These are phyloP conservation scores for Muraenolepis orangiensis DNA, from an alignment of 2,797 vertebrate species.

Conservation along the genomic window DNA sequence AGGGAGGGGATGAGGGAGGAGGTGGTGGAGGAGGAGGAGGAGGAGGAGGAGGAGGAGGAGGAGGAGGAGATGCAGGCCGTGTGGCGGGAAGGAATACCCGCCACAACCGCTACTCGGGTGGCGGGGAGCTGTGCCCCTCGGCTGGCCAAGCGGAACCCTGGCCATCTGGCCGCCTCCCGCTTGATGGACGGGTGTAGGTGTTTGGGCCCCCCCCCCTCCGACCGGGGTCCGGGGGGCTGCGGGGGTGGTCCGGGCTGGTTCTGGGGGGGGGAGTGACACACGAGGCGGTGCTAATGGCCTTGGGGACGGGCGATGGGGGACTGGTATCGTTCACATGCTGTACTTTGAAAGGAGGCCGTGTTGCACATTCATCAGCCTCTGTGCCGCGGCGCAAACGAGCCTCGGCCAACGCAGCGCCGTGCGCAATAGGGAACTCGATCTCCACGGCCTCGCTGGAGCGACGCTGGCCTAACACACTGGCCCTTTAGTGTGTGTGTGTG, in stretches of 20 bases:
- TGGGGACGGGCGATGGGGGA: neutral
- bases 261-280: constrained; percentile 12
- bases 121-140: constrained; percentile 41
- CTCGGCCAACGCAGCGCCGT: neutral
- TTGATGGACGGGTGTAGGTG: constrained; percentile 42
- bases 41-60: constrained; percentile 3
- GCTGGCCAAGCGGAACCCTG: constrained; percentile 68
- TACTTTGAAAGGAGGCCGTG: neutral
- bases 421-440: neutral
- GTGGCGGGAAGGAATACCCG: neutral
- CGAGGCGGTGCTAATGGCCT: neutral
- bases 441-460: neutral
- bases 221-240: neutral
- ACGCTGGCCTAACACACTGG: neutral
- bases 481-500: neutral
- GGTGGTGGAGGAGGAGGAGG: neutral
- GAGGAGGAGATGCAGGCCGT: neutral
- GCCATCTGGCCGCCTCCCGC: constrained; percentile 66
- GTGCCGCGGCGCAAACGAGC: neutral
- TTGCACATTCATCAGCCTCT: neutral
- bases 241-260: constrained; percentile 16
- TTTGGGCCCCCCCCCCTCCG: constrained; percentile 6
- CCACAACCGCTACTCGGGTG: constrained; percentile 45
- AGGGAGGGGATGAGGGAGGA: neutral
- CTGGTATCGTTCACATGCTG: neutral